phyloP scores from a whole-genome alignment of 2,888 invertebrate species.

The Salticus scenicus region DNA sequence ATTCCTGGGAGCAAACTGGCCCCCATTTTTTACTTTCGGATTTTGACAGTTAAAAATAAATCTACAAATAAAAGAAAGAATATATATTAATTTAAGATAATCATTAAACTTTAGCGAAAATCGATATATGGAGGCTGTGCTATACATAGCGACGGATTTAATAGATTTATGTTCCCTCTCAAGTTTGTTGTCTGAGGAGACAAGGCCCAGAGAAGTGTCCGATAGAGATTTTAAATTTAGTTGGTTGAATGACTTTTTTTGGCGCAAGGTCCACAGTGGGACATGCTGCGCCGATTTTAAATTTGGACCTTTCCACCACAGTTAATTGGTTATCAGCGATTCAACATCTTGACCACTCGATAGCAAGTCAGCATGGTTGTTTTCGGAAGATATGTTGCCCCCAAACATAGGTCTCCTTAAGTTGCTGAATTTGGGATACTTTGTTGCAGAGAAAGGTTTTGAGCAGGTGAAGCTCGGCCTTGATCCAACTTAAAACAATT shows the following conservation, averaged over 20 bases:
- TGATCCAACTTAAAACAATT: not conserved
- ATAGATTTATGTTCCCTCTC: not conserved
- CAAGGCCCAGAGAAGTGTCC: not conserved
- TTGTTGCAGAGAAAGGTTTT: conserved; percentile 73
- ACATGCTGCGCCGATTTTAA: no score
- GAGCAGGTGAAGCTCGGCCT: not conserved
- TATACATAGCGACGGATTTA: not conserved
- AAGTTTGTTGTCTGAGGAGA: not conserved
- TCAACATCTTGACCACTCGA: conserved; percentile 70
- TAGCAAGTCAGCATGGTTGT: conserved; percentile 74
- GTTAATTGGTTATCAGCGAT: conserved; percentile 21
- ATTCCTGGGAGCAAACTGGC: not conserved
- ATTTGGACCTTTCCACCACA: not conserved
- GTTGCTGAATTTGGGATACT: conserved; percentile 71
- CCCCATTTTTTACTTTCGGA: not conserved
- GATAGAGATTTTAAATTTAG: no score
- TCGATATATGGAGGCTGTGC: not conserved
- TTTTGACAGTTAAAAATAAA: conserved; percentile 4
- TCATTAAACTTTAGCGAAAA: not conserved
- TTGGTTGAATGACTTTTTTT: no score
- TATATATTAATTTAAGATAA: not conserved
- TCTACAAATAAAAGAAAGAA: conserved; percentile 5
- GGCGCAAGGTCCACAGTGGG: no score
- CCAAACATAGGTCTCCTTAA: conserved; percentile 69
- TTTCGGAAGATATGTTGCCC: conserved; percentile 71